These are phyloP conservation scores for Fistularia commersonii DNA, from an alignment of 2,797 vertebrate genomes.

Conservation along the genomic window DNA sequence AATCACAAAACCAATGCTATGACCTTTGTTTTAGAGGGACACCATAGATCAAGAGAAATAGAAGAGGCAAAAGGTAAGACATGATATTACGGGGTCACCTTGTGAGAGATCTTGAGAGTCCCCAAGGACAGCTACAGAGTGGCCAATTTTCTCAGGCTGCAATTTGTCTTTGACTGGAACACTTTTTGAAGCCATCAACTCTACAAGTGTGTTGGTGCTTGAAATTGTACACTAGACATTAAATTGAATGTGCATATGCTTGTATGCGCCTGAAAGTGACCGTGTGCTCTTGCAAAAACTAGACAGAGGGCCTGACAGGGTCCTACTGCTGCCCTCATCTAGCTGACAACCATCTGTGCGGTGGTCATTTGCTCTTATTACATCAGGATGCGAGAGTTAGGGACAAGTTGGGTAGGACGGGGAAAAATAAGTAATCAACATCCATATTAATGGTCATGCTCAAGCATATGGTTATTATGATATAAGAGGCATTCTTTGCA, in stretches of 20 bases:
- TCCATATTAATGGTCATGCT: slow-evolving; percentile 59
- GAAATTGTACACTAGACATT: slow-evolving; percentile 38
- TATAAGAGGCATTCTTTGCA: slow-evolving; percentile 61
- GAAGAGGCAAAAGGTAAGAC: slow-evolving; percentile 48
- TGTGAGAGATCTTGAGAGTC: slow-evolving; percentile 67
- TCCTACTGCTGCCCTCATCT: slow-evolving; percentile 60
- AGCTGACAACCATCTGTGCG: slow-evolving; percentile 71
- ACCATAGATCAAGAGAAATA: slow-evolving; percentile 19
- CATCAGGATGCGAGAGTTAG: slow-evolving; percentile 54
- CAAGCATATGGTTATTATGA: slow-evolving; percentile 71
- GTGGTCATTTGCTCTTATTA: slow-evolving; percentile 56
- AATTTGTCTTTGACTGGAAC: slow-evolving; percentile 71
- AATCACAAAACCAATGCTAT: slow-evolving; percentile 21
- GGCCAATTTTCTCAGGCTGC: slow-evolving; percentile 64
- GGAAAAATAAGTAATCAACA: slow-evolving; percentile 58
- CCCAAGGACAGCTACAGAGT: slow-evolving; percentile 57
- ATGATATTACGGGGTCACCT: slow-evolving; percentile 78
- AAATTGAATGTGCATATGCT: slow-evolving; percentile 18
- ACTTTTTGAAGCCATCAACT: slow-evolving; percentile 43
- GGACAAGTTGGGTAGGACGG: slow-evolving; percentile 53
- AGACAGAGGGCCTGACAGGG: slow-evolving; percentile 44
- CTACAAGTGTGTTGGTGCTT: slow-evolving; percentile 45
- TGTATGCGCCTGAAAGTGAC: slow-evolving; percentile 1
- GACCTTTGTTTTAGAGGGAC: slow-evolving; percentile 18
- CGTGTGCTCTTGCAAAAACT: too few relatives aligned